phyloP scores from a whole-genome alignment of 1,140 invertebrate species.

The Aphis craccivora region DNA sequence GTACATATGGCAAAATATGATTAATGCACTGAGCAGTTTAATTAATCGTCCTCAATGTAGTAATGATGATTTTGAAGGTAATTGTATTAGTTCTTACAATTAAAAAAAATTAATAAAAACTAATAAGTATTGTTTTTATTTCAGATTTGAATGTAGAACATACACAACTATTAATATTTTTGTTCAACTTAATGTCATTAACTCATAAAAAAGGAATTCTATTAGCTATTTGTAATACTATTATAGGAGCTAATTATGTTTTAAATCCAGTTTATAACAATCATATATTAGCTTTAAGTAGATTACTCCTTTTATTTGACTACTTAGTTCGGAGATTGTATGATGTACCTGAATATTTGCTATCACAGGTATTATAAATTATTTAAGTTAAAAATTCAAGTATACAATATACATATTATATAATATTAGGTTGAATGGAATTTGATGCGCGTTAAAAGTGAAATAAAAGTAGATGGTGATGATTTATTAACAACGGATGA shows the following conservation, averaged over 20 bases:
- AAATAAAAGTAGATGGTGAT: conserved; percentile 65
- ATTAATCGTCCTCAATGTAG: conserved; percentile 68
- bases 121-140: conserved; percentile 61
- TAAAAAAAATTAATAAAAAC: neutral
- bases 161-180: conserved; percentile 88
- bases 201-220: conserved; percentile 97
- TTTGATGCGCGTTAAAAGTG: conserved; percentile 72
- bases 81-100: neutral
- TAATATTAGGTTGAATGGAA: conserved; percentile 80
- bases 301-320: conserved; percentile 89
- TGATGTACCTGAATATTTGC: conserved; percentile 78
- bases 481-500: conserved; percentile 67
- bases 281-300: conserved; percentile 60
- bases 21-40: conserved; percentile 85
- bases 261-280: conserved; percentile 31
- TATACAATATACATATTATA: neutral
- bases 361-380: conserved; percentile 73
- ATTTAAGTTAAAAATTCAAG: neutral
- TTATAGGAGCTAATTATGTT: conserved; percentile 65
- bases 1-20: conserved; percentile 87
- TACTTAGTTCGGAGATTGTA: conserved; percentile 96
- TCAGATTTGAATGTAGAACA: conserved; percentile 95
- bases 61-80: conserved; percentile 63
- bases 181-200: conserved; percentile 92
- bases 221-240: conserved; percentile 76